Conservation (phyloP, 2,113 vertebrate genomes). For the Anoplopoma fimbria region DNA sequence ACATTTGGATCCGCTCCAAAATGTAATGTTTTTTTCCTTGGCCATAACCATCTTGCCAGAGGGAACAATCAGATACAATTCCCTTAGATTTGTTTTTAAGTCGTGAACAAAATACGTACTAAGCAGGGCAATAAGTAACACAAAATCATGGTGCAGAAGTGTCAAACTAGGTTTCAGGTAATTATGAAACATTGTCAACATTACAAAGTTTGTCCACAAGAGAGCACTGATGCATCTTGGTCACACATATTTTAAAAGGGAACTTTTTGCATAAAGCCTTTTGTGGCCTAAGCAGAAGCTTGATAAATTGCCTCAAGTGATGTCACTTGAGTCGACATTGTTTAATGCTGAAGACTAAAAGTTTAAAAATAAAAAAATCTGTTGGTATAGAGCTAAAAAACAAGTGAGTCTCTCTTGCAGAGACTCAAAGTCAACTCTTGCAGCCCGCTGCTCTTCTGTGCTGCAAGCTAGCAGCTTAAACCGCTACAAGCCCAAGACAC, state of each 20-base stretch:
- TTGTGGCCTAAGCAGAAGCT: neutral
- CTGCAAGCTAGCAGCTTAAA: too few relatives aligned
- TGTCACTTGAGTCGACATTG: neutral
- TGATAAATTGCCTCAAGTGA: neutral
- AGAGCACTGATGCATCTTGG: neutral
- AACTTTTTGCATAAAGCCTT: neutral
- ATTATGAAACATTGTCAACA: neutral
- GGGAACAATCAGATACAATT: too few relatives aligned
- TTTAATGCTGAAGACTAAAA: neutral
- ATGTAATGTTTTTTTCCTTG: too few relatives aligned
- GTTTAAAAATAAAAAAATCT: neutral
- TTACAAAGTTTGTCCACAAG: constrained; percentile 2
- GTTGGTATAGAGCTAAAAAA: neutral
- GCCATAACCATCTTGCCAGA: too few relatives aligned
- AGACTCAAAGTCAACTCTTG: too few relatives aligned
- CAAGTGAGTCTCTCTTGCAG: too few relatives aligned
- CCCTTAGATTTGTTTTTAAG: neutral
- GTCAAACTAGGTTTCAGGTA: neutral
- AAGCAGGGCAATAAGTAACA: neutral
- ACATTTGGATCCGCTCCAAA: too few relatives aligned
- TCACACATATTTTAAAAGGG: neutral
- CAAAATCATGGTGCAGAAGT: neutral
- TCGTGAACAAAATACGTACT: neutral
- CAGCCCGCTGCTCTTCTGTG: too few relatives aligned
- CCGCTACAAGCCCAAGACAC: neutral